Base-by-base conservation (phyloP, 2,888 invertebrate genomes). In the Andrena hattorfiana region DNA sequence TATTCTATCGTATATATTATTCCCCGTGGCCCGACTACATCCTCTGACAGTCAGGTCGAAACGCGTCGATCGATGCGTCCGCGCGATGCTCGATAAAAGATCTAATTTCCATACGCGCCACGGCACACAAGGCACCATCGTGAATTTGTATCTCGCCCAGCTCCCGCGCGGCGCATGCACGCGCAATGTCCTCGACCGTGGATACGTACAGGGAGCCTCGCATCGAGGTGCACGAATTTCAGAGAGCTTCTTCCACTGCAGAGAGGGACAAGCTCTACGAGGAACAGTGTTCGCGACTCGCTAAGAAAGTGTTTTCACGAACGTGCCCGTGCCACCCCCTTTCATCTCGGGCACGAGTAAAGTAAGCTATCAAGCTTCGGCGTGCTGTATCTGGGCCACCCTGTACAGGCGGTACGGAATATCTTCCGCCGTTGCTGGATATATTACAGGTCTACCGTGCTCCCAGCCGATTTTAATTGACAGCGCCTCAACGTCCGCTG, bases 31-130 rank as follows among this genome's bases (percentile, higher is more conserved):
- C 54, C 13, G 23, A 56, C 49, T 72, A 35, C 54, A 49, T 77
- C 71, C 30, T 67, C 59, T 56, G 26, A 7, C 75, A 67, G 63
- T 13, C 42, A 13, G 72, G 70, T 23, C 56, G 26, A 32, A 59
- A 30, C 69, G 35, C 20, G 56, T 63, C 81, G 83, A 81, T 86
- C 81, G 88, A 83, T 85, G 73, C 77, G 77, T 76, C 77, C 76
- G 73, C 63, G 74, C 32, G 68, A 85, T 76, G 71, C 74, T 85
- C 85, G 85, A 88, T 85, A 85, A 86, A 88, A 88, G 87, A 74
- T 87, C 85, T 77, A 82, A 88, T 88, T 88, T 88, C 88, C 88
- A 88, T 88, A 85, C 66, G 83, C 73, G 62, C 54, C 56, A 13
- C 68, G 77, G n/a, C n/a, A n/a, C 68, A 26, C 75, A 71, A 60